These are phyloP conservation scores for Holotrichia oblita DNA, from an alignment of 1,140 invertebrate species.

Conservation along the genomic window DNA sequence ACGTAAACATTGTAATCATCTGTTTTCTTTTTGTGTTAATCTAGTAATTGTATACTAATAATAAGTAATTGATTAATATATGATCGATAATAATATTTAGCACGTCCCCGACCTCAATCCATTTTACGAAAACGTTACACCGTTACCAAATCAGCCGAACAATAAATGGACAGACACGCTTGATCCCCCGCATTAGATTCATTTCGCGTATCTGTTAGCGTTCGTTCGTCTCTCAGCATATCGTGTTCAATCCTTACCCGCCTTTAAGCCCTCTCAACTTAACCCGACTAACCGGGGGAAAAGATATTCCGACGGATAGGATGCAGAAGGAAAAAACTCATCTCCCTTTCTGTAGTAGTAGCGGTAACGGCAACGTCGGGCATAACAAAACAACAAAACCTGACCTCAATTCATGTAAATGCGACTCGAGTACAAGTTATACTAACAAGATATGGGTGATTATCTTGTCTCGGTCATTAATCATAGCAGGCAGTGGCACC, in stretches of 20 bases:
- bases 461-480: constrained; percentile 52
- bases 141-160: background rate
- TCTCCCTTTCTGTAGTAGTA: background rate
- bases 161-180: background rate
- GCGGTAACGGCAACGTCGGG: too few relatives aligned
- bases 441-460: constrained; percentile 53
- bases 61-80: too few relatives aligned
- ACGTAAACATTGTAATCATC: too few relatives aligned
- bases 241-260: background rate
- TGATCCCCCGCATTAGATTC: background rate
- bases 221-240: background rate
- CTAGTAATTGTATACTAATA: too few relatives aligned
- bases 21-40: too few relatives aligned
- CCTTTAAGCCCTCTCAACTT: background rate
- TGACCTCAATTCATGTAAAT: constrained; percentile 50
- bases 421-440: constrained; percentile 49
- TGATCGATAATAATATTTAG: too few relatives aligned
- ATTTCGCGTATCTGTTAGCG: background rate
- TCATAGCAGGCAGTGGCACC: constrained; percentile 47
- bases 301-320: background rate
- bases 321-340: background rate
- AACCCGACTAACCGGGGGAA: background rate
- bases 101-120: too few relatives aligned
- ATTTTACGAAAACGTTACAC: too few relatives aligned
- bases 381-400: constrained; percentile 43